phyloP scores from a whole-genome alignment of 2,888 invertebrate species.

The Encarsia formosa region DNA sequence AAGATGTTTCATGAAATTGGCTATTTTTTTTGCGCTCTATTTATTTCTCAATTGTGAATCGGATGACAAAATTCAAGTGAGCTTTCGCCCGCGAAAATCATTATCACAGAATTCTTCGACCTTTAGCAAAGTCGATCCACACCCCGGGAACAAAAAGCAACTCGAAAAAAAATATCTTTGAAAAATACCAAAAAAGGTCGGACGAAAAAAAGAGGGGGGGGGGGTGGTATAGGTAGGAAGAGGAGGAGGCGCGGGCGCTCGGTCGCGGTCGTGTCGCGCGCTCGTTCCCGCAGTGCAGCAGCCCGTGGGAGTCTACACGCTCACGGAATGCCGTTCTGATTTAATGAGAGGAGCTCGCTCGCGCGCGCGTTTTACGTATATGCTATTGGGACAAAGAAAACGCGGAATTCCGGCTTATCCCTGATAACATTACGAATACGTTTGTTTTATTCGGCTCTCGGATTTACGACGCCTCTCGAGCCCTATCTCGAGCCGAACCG shows the following conservation, averaged over 20 bases:
- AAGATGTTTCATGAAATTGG: too few species aligned
- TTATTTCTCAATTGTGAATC: too few species aligned
- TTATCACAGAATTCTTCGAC: too few species aligned
- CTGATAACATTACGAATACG: neutral
- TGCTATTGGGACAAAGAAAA: constrained; percentile 10
- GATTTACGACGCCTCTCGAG: too few species aligned
- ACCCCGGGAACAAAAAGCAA: too few species aligned
- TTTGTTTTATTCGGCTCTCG: neutral
- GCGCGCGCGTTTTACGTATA: constrained; percentile 8
- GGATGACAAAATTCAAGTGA: too few species aligned
- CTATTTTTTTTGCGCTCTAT: too few species aligned
- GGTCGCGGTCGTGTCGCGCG: constrained; percentile 43
- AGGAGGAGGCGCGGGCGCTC: neutral
- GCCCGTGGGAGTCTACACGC: constrained; percentile 51
- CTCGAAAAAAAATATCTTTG: too few species aligned
- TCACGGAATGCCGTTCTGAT: constrained; percentile 52
- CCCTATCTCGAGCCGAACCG: too few species aligned
- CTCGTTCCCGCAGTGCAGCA: neutral
- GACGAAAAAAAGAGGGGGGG: neutral
- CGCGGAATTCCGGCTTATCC: neutral
- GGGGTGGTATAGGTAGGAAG: constrained; percentile 7
- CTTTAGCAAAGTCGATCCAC: too few species aligned
- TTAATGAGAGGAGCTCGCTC: constrained; percentile 41
- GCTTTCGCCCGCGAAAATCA: too few species aligned
- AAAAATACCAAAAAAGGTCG: too few species aligned